Percentiles rank a stretch among this genome's conserved stretches.
phyloP scores from a whole-genome alignment of 2,888 invertebrate species.

The Apamea epomidion region DNA sequence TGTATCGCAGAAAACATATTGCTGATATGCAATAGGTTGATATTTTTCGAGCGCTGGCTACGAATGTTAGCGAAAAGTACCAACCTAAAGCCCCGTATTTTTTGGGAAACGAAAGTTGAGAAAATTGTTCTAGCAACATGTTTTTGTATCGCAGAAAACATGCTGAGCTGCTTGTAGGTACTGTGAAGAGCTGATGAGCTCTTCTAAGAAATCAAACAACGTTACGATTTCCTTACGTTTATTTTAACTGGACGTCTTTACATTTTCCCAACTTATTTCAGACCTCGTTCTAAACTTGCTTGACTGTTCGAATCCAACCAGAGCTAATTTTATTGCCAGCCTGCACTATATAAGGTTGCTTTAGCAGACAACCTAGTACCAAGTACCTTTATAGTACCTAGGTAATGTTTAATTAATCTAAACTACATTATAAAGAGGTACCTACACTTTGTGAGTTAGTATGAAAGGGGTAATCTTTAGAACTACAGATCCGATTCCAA shows the following conservation, averaged over 20 bases:
- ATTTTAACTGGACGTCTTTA: too few relatives aligned
- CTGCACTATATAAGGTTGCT: not conserved
- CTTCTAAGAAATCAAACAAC: not conserved
- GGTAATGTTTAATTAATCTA: not conserved
- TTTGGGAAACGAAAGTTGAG: not conserved
- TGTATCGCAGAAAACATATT: not conserved
- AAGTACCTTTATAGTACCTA: not conserved
- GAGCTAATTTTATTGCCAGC: not conserved
- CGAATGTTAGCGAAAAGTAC: conserved; percentile 1
- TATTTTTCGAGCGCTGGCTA: conserved; percentile 40
- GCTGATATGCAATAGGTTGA: conserved; percentile 68
- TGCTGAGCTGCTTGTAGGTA: not conserved
- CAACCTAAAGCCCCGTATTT: not conserved
- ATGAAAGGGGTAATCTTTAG: not conserved
- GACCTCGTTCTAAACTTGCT: not conserved
- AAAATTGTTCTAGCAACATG: not conserved
- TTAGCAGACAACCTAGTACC: too few relatives aligned
- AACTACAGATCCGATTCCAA: not conserved
- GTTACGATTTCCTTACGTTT: too few relatives aligned
- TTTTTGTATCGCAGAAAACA: not conserved
- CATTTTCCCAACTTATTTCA: too few relatives aligned
- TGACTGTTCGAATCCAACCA: not conserved
- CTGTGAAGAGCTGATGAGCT: not conserved
- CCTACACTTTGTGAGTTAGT: not conserved
- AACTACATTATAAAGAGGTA: not conserved